Conservation (phyloP, 2,888 invertebrate genomes). For the Acheta domesticus region DNA sequence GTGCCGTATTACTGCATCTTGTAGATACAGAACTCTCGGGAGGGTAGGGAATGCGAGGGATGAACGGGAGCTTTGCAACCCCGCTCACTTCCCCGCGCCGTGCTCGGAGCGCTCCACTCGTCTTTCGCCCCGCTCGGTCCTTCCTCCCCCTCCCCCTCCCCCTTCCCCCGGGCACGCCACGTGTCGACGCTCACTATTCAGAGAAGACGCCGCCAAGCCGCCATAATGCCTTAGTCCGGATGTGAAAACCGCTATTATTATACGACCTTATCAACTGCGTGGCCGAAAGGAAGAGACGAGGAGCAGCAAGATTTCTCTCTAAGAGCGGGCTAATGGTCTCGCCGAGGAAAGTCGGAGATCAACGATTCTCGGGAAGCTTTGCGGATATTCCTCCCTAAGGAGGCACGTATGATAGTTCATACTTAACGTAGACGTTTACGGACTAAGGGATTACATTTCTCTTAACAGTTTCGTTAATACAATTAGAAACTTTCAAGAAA, state of each 20-base stretch:
- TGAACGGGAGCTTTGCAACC: background rate
- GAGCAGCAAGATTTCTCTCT: background rate
- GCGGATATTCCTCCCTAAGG: too few species aligned
- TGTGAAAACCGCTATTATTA: background rate
- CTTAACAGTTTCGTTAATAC: too few species aligned
- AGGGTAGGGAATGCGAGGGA: background rate
- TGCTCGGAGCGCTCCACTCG: background rate
- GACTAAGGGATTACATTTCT: too few species aligned
- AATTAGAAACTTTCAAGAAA: too few species aligned
- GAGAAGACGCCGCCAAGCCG: background rate
- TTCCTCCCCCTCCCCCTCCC: background rate
- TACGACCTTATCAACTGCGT: background rate
- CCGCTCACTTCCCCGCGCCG: background rate
- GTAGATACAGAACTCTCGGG: constrained; percentile 10
- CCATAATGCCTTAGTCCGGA: background rate
- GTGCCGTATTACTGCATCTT: constrained; percentile 18
- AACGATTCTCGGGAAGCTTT: too few species aligned
- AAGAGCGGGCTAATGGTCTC: background rate
- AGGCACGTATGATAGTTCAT: too few species aligned
- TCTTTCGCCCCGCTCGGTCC: background rate
- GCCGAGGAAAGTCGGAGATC: too few species aligned
- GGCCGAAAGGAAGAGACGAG: background rate
- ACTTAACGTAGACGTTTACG: too few species aligned
- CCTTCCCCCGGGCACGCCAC: background rate
- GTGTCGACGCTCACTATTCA: background rate